Base-by-base conservation (phyloP, 2,888 invertebrate species). In the Eristalinus sepulchralis region DNA sequence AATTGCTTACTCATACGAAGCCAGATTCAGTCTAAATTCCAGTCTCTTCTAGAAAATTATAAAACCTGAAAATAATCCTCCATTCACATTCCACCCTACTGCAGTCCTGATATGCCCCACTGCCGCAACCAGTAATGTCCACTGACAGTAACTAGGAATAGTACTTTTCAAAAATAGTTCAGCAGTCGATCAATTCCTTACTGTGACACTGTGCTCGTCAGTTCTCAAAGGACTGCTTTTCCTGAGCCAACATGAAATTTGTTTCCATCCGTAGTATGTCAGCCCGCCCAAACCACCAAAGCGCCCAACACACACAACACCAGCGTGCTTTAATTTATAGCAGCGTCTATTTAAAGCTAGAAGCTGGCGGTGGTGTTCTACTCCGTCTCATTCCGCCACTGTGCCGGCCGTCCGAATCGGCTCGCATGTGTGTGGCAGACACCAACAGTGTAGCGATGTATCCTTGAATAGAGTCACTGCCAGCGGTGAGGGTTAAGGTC, bases 401-500 rank as follows among this genome's bases (percentile, higher is more conserved):
- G 1, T 36, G 13, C 47, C 53, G 8, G 39, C 20, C 13, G 27
- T 27, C 27, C 27, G 5, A 27, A 27, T 27, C 27, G 27, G 27
- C 2, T 27, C 27, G 27, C 4, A 17, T 60, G 27, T 39, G 57
- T 79, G 59, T 59, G 64, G 59, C 71, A 47, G 64, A 33, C 22
- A 60, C 24, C 57, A 60, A 55, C 39, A 57, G 24, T 27, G 53
- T 64, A 55, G 24, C 36, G 2, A 27, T 63, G 11, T 68, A 68
- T 78, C 83, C 78, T 78, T 83, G 73, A 78, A 78, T 47, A 78
- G 68, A 83, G 78, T 78, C 83, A 83, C 67, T 83, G 57, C 34
- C 64, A 64, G 64, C 64, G 83, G 78, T 79, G 83, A 83, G 83
- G 83, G 78, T 83, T 83, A 83, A 83, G 83, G 83, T 83, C 83